Conservation (phyloP, 2,113 vertebrate genomes). For the Butastur rufipennis region DNA sequence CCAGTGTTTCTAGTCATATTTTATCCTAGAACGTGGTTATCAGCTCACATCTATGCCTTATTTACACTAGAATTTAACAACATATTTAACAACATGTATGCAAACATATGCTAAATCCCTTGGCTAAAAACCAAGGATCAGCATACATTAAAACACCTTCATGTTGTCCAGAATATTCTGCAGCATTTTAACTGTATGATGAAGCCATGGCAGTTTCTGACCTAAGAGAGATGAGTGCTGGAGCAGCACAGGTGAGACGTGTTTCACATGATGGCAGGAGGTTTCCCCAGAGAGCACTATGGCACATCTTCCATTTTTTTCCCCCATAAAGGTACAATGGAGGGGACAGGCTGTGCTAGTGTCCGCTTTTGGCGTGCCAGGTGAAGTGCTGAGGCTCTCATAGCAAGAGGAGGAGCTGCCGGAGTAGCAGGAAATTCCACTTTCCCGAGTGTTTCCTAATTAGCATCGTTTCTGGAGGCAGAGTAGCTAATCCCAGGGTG, state of each 20-base stretch:
- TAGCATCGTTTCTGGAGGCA: neutral
- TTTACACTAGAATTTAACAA: neutral
- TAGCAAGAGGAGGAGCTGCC: neutral
- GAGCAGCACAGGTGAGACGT: neutral
- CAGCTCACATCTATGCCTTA: constrained; percentile 8
- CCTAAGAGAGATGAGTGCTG: neutral
- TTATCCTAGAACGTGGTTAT: neutral
- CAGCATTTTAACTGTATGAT: neutral
- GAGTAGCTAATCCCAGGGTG: neutral
- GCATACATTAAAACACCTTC: neutral
- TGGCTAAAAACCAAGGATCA: neutral
- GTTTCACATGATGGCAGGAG: neutral
- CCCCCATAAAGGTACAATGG: neutral
- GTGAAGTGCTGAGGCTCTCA: rapidly evolving
- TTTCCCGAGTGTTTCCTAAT: neutral
- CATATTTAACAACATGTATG: neutral
- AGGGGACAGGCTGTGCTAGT: neutral
- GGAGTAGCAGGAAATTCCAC: constrained; percentile 7
- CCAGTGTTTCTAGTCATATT: neutral
- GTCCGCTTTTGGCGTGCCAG: rapidly evolving
- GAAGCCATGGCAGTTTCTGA: neutral
- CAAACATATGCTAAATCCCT: neutral
- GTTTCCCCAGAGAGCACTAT: neutral
- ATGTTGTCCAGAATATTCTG: neutral
- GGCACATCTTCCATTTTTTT: neutral